Conservation (phyloP, 2,888 invertebrate species). For the Drosophila emarginata region DNA sequence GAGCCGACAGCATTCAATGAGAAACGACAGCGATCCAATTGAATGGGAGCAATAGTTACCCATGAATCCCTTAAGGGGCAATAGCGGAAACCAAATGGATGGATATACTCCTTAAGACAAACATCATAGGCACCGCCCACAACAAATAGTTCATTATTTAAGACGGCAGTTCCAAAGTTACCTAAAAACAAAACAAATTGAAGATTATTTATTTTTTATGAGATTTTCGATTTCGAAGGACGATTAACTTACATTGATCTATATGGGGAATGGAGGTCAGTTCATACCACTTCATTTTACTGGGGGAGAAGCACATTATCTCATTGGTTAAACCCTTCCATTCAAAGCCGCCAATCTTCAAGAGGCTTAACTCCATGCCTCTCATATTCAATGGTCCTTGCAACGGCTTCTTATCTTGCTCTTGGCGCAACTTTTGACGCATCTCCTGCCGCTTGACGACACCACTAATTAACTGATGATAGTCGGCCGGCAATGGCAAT, state of each 20-base stretch:
- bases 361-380: slow-evolving; percentile 87
- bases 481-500: slow-evolving; percentile 21
- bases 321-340: slow-evolving; percentile 87
- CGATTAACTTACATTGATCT: slow-evolving; percentile 84
- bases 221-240: neutral
- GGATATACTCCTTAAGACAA: slow-evolving; percentile 86
- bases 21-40: slow-evolving; percentile 86
- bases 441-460: slow-evolving; percentile 19
- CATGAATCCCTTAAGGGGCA: slow-evolving; percentile 86
- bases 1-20: slow-evolving; percentile 85
- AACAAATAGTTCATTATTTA: slow-evolving; percentile 87
- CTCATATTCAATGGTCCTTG: slow-evolving; percentile 83
- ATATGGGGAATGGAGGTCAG: slow-evolving; percentile 88
- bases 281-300: slow-evolving; percentile 85
- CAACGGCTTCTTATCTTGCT: slow-evolving; percentile 7
- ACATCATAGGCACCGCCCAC: slow-evolving; percentile 89
- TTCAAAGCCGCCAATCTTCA: slow-evolving; percentile 88
- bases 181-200: slow-evolving; percentile 48
- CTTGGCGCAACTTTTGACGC: neutral
- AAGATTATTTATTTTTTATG: neutral
- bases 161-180: slow-evolving; percentile 87
- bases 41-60: slow-evolving; percentile 87
- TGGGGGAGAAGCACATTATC: slow-evolving; percentile 86
- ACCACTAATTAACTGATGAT: slow-evolving; percentile 23
- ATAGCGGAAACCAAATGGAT: slow-evolving; percentile 88